Conservation (phyloP, 2,888 invertebrate species). For the Machimus atricapillus region DNA sequence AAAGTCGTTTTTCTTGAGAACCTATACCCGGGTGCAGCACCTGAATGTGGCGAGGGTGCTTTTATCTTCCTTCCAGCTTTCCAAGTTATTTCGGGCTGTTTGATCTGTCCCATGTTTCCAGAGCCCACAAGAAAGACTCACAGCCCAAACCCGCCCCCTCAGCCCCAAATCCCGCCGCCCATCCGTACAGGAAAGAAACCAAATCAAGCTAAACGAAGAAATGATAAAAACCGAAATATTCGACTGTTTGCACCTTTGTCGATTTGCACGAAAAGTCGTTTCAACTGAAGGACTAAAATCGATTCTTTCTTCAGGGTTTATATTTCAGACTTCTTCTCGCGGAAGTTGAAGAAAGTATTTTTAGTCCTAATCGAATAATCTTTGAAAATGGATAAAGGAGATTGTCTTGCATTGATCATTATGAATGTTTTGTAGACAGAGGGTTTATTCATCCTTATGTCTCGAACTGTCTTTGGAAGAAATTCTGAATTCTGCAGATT, state of each 20-base stretch:
- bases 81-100: background rate
- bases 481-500: background rate
- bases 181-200: background rate
- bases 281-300: background rate
- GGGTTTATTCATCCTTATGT: background rate
- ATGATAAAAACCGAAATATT: background rate
- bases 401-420: background rate
- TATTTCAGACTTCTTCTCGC: background rate
- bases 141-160: background rate
- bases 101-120: background rate
- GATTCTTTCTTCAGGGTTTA: background rate
- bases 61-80: background rate
- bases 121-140: background rate
- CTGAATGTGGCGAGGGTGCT: background rate
- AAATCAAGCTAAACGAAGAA: background rate
- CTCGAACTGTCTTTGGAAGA: background rate
- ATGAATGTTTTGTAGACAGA: background rate
- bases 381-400: background rate
- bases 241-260: background rate
- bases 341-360: background rate
- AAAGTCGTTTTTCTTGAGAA: background rate
- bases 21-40: background rate
- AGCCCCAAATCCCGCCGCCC: background rate
- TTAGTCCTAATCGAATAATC: background rate
- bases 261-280: background rate